Percentiles rank a stretch among this genome's conserved stretches.
Evolutionary conservation across 2,113 vertebrate species (phyloP).

Genomic region (Poecilia latipinna): DNA sequence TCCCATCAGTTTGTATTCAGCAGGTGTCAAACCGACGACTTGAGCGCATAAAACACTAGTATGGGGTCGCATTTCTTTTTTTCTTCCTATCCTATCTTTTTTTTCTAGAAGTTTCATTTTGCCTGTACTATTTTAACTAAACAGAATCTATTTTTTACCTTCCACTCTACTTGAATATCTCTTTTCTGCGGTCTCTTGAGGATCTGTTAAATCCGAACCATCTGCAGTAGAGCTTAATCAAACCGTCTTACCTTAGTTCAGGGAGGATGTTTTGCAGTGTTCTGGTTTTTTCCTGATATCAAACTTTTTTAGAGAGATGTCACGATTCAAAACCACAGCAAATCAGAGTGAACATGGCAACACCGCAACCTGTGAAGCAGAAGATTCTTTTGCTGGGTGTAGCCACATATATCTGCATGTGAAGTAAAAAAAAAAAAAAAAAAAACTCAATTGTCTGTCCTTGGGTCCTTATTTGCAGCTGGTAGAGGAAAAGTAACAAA

Average conservation of each 20-base stretch:
- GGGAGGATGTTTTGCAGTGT: slow-evolving; percentile 6
- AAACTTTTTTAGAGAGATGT: background rate
- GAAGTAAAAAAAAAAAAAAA: slow-evolving; percentile 11
- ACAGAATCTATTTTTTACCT: background rate
- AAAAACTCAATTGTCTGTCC: slow-evolving; percentile 20
- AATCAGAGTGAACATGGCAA: background rate
- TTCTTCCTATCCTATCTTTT: background rate
- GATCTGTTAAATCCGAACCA: background rate
- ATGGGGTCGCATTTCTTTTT: slow-evolving; percentile 1
- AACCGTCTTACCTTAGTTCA: slow-evolving; percentile 54
- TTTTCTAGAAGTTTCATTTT: background rate
- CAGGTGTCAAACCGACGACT: slow-evolving; percentile 20
- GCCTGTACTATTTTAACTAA: background rate
- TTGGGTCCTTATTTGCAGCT: slow-evolving; percentile 26
- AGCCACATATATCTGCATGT: slow-evolving; percentile 22
- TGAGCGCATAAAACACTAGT: background rate
- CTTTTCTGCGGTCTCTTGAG: background rate
- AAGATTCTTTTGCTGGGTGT: background rate
- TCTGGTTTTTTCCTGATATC: background rate
- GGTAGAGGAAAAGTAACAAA: background rate
- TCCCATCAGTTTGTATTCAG: slow-evolving; percentile 11
- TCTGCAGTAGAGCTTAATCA: background rate
- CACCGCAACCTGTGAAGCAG: slow-evolving; percentile 18
- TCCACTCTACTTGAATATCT: background rate
- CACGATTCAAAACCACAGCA: background rate